Evolutionary conservation across 2,797 vertebrate genomes (phyloP), one percentile per base, ranked within the genome.

Genomic region (Lepus townsendii): DNA sequence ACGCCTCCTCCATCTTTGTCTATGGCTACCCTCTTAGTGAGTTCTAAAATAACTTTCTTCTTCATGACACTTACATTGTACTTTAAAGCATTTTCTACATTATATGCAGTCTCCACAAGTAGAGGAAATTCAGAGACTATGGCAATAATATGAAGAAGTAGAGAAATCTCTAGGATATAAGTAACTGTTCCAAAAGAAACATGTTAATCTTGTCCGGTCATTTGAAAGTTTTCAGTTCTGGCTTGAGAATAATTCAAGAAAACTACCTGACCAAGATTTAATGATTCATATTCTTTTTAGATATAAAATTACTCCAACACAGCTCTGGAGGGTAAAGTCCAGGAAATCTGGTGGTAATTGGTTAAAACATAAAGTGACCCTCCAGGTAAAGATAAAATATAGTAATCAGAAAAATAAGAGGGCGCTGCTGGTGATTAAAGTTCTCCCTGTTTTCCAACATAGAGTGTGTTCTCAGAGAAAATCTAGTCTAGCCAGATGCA

Each of bases 161-260:
- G 77, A 85, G 75, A 82, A 90, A 79, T 54, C 85, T 62, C 87
- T 83, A 69, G 30, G 35, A 76, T 32, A 35, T 66, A 85, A 79
- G 13, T 63, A 76, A 71, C 83, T 35, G 17, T 95, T 75, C 66
- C 71, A 2, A 32, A 75, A 91, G 86, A 71, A 93, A 50, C 47
- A 1, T 35, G 50, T 20, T 93, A 35, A 83, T 93, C 83, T 92
- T 35, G 2, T 68, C 26, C 83, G 71, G 24, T n/a, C 12, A 14
- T 85, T 92, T 86, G 78, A 68, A 91, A 79, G 26, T 69, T 47
- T 78, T 92, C 60, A 89, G 52, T 89, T 95, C 65, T 84, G 90
- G 66, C 88, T 92, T 16, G 60, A 92, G 83, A 92, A 78, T 92
- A 95, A 94, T 95, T 94, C 79, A 78, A 95, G 77, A 92, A 92